These are phyloP conservation scores for Ciona savignyi DNA, from an alignment of 23 tunicate species.

Conservation along the genomic window DNA sequence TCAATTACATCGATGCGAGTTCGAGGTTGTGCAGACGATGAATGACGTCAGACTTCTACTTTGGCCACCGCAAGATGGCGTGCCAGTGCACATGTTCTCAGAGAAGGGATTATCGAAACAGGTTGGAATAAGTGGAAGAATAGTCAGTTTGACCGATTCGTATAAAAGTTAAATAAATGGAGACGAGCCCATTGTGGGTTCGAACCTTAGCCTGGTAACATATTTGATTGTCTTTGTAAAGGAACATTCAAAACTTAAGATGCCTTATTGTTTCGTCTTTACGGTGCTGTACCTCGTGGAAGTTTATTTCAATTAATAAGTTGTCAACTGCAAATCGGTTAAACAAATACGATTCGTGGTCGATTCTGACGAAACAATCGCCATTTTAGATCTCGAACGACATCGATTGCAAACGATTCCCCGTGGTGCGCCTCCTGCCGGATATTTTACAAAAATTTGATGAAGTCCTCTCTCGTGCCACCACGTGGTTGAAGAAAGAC, in stretches of 20 bases:
- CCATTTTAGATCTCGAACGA: conserved; percentile 28
- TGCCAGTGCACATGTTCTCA: conserved; percentile 8
- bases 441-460: conserved; percentile 47
- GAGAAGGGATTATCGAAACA: conserved; percentile 25
- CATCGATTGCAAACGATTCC: conserved; percentile 49
- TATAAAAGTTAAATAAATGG: too few species aligned
- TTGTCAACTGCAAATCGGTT: too few species aligned
- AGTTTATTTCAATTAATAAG: too few species aligned
- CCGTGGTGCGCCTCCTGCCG: conserved; percentile 46
- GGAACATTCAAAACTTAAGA: too few species aligned
- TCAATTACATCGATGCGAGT: too few species aligned
- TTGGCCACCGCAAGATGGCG: conserved; percentile 44
- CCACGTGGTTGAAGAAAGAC: conserved; percentile 73
- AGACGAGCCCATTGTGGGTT: too few species aligned
- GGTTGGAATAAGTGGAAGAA: conserved; percentile 28
- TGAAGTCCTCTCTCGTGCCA: conserved; percentile 27
- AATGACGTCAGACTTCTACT: conserved; percentile 34
- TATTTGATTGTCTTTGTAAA: too few species aligned
- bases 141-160: too few species aligned
- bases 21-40: conserved; percentile 67
- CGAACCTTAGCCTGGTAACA: too few species aligned
- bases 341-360: not conserved
- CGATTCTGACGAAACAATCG: too few species aligned
- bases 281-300: too few species aligned
- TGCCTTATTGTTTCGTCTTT: too few species aligned